A percentile compares a stretch with the other conserved stretches of the same genome.
Conservation (phyloP, 2,113 vertebrate species). For the Takifugu bimaculatus region DNA sequence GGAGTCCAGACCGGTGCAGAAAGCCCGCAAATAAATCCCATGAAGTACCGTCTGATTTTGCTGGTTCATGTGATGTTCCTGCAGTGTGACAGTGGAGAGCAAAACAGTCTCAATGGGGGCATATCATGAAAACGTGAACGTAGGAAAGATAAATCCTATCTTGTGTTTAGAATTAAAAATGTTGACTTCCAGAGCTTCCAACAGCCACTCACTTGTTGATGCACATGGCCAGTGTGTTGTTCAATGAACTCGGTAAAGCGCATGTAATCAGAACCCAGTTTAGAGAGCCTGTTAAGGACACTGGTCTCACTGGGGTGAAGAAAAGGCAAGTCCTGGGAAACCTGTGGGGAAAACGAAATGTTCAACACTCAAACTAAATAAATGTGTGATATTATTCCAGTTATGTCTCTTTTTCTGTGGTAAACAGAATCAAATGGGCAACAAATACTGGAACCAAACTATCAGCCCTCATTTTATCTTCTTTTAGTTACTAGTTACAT, state of each 20-base stretch:
- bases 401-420: no score
- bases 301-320: conserved; percentile 94
- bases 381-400: no score
- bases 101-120: neutral
- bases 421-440: no score
- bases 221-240: conserved; percentile 90
- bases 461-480: no score
- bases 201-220: conserved; percentile 77
- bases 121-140: no score
- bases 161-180: no score
- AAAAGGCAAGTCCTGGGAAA: conserved; percentile 93
- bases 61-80: conserved; percentile 88
- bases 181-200: neutral
- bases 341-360: conserved; percentile 64
- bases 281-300: conserved; percentile 88
- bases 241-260: conserved; percentile 95
- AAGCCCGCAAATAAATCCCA: conserved; percentile 92
- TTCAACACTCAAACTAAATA: neutral
- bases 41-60: conserved; percentile 83
- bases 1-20: conserved; percentile 94
- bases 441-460: no score
- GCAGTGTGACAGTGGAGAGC: conserved; percentile 10
- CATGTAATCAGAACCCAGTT: conserved; percentile 91
- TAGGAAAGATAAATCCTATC: no score
- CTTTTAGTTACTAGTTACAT: no score